Base-by-base conservation (phyloP, 2,797 vertebrate genomes). In the Clangula hyemalis region DNA sequence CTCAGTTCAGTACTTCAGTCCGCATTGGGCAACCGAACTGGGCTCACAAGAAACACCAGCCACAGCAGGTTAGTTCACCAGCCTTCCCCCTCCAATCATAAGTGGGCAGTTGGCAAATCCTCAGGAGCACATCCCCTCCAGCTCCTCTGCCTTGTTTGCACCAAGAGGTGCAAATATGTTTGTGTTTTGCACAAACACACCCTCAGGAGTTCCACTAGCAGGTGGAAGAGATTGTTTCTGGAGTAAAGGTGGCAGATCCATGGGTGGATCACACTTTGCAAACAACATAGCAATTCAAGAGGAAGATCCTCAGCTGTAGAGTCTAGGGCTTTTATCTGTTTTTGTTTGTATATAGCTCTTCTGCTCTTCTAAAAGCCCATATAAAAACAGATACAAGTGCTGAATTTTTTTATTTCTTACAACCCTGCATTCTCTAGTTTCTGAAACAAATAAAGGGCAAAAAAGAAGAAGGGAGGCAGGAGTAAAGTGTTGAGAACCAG, bases 1-100 rank as follows among this genome's bases (percentile, higher is more conserved):
- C 47, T 43, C 43, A n/a, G 64, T 51, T 75, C 3, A 2, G 32
- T 1, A 1, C 49, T 68, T 57, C 0, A 1, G 34, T n/a, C 38
- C 16, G 12, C 34, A 22, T 27, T 38, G 64, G 36, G 21, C 2
- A 8, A 27, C 30, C 17, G 18, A 36, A 60, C 9, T 24, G 41
- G 36, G 43, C 11, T 72, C 8, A 10, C 1, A 15, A 20, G 45
- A 62, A 76, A 41, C 21, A 68, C 6, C 18, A 57, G 28, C 8
- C 27, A 21, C 10, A 34, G 32, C 8, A 34, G 10, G 28, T 36
- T 13, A 11, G 19, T 41, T 22, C 32, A 7, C 21, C 8, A 4
- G 25, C 30, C 16, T 53, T 16, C 28, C 6, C 3, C 13, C 10
- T 62, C 47, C 24, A 10, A 39, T 43, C 9, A 18, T 28, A 7